Evolutionary conservation across 2,113 vertebrate genomes (phyloP).

Genomic region (Thermophis baileyi): DNA sequence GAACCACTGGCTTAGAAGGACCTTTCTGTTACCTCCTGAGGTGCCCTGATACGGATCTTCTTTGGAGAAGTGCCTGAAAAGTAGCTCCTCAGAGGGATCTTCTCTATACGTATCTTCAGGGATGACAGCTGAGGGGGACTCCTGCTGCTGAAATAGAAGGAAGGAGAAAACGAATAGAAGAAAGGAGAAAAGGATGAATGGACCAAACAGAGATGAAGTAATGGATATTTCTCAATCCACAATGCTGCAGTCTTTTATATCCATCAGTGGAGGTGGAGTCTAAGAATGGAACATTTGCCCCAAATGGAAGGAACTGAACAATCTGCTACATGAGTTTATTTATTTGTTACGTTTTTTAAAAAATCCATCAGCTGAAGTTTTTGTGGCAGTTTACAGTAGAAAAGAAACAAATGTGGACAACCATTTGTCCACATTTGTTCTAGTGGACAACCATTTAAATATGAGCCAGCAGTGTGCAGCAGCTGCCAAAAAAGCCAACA

Average conservation of each 20-base stretch:
- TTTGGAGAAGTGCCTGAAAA: background rate
- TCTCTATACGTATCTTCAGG: background rate
- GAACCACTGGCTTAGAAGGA: background rate
- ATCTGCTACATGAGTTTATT: background rate
- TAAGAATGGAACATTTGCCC: background rate
- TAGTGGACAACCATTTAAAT: too few species aligned
- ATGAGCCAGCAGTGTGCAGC: too few species aligned
- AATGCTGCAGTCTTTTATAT: background rate
- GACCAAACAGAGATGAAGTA: background rate
- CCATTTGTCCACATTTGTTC: too few species aligned
- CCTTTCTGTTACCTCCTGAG: background rate
- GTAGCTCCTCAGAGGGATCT: background rate
- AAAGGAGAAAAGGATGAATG: background rate
- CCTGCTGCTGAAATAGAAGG: background rate
- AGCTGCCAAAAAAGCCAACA: too few species aligned
- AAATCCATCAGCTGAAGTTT: background rate
- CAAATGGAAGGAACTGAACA: background rate
- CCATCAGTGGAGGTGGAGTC: background rate
- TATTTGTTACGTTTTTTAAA: background rate
- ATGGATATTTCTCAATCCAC: background rate
- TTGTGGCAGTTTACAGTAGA: background rate
- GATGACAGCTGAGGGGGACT: background rate
- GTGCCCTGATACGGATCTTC: background rate
- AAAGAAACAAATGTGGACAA: background rate
- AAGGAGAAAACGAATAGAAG: background rate